Conservation (phyloP, 1,140 invertebrate genomes). For the Macrobrachium nipponense region DNA sequence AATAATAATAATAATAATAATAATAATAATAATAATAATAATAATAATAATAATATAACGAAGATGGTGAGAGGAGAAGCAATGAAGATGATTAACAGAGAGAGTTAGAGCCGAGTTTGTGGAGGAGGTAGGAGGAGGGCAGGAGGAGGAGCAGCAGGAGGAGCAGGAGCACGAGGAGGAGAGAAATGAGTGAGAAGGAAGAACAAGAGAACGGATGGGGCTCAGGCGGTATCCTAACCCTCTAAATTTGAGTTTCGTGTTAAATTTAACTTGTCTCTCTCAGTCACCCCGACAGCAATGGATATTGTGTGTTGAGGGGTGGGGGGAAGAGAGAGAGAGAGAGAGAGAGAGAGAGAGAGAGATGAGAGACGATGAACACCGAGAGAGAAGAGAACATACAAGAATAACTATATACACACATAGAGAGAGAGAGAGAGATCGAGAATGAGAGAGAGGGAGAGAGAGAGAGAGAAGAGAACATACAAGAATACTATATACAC, state of each 20-base stretch:
- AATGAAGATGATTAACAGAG: background rate
- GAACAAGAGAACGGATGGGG: background rate
- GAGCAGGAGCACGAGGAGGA: background rate
- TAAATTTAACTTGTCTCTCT: constrained; percentile 54
- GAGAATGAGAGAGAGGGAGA: constrained; percentile 17
- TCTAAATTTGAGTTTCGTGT: constrained; percentile 55
- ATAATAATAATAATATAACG: too few relatives aligned
- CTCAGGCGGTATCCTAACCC: background rate
- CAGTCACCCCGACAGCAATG: background rate
- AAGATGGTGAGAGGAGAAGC: too few relatives aligned
- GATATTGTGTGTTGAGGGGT: background rate
- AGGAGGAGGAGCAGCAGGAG: background rate
- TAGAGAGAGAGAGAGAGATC: constrained; percentile 1
- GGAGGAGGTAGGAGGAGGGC: background rate
- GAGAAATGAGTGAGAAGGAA: background rate
- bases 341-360: background rate
- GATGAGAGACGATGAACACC: background rate
- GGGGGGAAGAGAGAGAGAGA: background rate
- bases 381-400: background rate
- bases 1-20: background rate
- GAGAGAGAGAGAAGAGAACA: background rate
- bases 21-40: background rate
- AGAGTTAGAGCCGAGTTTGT: too few relatives aligned
- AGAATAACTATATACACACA: background rate
- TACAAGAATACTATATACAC: background rate